Evolutionary conservation across 2,888 invertebrate genomes (phyloP).

Genomic region (Anthophora plumipes): DNA sequence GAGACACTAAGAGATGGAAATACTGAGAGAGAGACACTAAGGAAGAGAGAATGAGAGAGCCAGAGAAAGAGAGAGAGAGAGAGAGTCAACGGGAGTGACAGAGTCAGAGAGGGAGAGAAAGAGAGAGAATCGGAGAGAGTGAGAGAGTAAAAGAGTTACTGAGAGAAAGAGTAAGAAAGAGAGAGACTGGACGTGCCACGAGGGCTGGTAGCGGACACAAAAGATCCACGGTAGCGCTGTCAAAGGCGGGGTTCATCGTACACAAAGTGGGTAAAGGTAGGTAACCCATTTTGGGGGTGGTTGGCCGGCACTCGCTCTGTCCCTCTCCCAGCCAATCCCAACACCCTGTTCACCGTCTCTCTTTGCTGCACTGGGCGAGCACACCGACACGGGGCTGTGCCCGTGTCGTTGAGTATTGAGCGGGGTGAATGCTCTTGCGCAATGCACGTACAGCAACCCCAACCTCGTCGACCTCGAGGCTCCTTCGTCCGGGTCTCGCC

Average conservation of each 20-base stretch:
- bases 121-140: too few species aligned
- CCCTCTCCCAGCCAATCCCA: slow-evolving; percentile 8
- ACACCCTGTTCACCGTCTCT: slow-evolving; percentile 11
- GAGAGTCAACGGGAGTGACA: too few species aligned
- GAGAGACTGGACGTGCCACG: background rate
- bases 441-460: slow-evolving; percentile 79
- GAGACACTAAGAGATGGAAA: too few species aligned
- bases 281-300: slow-evolving; percentile 76
- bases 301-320: slow-evolving; percentile 66
- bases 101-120: too few species aligned
- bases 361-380: slow-evolving; percentile 9
- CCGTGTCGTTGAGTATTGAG: slow-evolving; percentile 79
- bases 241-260: slow-evolving; percentile 71
- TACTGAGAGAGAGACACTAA: too few species aligned
- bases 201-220: slow-evolving; percentile 20
- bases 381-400: slow-evolving; percentile 45
- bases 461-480: slow-evolving; percentile 69
- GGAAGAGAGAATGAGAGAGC: too few species aligned
- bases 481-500: slow-evolving; percentile 66
- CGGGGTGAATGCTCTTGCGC: slow-evolving; percentile 84
- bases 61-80: too few species aligned
- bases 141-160: too few species aligned
- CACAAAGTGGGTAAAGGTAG: slow-evolving; percentile 70
- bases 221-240: slow-evolving; percentile 49
- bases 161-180: background rate